Conservation (phyloP, 2,888 invertebrate genomes). For the Leptinotarsa juncta region DNA sequence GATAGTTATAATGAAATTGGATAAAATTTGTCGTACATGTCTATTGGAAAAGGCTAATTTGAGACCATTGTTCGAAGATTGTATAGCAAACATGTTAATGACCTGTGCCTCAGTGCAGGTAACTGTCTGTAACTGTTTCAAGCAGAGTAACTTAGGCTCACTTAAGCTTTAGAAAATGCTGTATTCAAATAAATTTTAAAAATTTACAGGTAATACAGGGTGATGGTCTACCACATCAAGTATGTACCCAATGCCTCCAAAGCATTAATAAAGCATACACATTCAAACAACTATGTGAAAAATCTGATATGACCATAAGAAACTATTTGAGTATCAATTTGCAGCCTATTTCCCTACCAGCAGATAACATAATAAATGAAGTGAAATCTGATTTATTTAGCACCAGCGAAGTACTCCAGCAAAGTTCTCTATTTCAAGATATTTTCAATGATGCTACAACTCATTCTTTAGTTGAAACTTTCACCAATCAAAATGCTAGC, state of each 20-base stretch:
- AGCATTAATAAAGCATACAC: constrained; percentile 61
- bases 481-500: constrained; percentile 57
- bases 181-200: not conserved
- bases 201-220: constrained; percentile 60
- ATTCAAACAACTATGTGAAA: constrained; percentile 64
- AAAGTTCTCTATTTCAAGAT: constrained; percentile 62
- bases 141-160: not conserved
- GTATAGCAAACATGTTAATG: constrained; percentile 64
- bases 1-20: constrained; percentile 57
- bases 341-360: constrained; percentile 49
- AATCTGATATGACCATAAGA: constrained; percentile 61
- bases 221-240: constrained; percentile 63
- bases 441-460: constrained; percentile 62
- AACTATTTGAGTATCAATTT: constrained; percentile 59
- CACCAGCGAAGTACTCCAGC: constrained; percentile 60
- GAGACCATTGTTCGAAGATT: constrained; percentile 62
- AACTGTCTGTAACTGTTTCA: constrained; percentile 26
- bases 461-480: constrained; percentile 61
- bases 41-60: constrained; percentile 61
- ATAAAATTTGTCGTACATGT: constrained; percentile 63
- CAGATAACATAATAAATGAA: constrained; percentile 52
- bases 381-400: constrained; percentile 59
- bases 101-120: constrained; percentile 63
- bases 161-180: not conserved
- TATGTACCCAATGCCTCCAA: constrained; percentile 63